Evolutionary conservation across 2,113 vertebrate species (phyloP), one percentile per base, ranked within the genome.

Genomic region (Seriola dumerili): DNA sequence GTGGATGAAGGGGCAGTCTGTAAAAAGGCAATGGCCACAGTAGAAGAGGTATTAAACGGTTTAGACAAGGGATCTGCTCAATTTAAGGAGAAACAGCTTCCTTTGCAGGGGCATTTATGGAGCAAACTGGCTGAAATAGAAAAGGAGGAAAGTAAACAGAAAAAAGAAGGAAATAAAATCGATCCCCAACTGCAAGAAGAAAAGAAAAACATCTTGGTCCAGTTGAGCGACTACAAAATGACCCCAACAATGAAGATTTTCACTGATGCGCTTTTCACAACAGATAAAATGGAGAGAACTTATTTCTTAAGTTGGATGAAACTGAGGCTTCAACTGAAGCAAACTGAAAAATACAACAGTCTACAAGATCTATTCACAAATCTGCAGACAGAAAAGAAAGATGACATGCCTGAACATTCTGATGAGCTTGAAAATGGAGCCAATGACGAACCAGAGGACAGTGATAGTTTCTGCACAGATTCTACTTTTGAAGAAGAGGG

Each of bases 291-390:
- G 0, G 90, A 93, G 78, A 91, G 92, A 46, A 78, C 85, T n/a
- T 94, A 83, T 70, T 95, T 95, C 50, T 88, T 95, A 13, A 86
- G 32, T 52, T 95, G 93, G 94, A 91, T 95, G 88, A 95, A 81
- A 66, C 58, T 93, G 32, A 91, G 64, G 68, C 91, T 95, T 66
- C 11, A 78, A 11, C 63, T 59, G 6, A 85, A 78, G 25, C 90
- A 93, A 85, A 72, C 17, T n/a, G 55, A 85, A 81, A 83, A 78
- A n/a, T 40, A 73, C 68, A 84, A 89, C 10, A 23, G 5, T n/a
- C 34, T 42, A 1, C 52, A 77, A 52, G 66, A 83, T 68, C 13
- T 50, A 29, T 1, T 70, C 4, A n/a, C 48, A 63, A 66, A 76
- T 34, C 21, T 34, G 34, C 58, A 85, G 8, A 75, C 25, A 42